Conservation (phyloP, 2,797 vertebrate species). For the Tinamus major region DNA sequence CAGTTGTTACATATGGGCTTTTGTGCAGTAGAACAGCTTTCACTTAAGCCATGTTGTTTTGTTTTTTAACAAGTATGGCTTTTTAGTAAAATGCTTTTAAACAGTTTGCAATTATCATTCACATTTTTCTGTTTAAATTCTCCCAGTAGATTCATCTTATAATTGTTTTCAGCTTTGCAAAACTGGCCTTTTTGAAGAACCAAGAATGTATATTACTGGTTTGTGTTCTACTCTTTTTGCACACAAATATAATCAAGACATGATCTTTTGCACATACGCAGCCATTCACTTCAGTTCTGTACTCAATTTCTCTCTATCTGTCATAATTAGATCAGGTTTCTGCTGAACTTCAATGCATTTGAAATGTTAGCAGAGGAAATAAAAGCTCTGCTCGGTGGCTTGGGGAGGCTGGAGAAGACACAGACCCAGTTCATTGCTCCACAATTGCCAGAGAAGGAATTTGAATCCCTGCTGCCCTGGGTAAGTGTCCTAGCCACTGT, state of each 20-base stretch:
- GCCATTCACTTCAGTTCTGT: constrained; percentile 24
- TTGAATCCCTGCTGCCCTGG: neutral
- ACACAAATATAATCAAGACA: constrained; percentile 28
- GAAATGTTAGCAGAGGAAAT: neutral
- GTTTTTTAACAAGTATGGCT: constrained; percentile 20
- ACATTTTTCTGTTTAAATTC: constrained; percentile 59
- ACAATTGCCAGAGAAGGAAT: neutral
- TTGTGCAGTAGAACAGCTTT: constrained; percentile 28
- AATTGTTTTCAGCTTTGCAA: constrained; percentile 66
- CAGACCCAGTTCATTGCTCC: neutral
- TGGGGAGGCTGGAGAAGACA: neutral
- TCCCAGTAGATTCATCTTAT: constrained; percentile 50
- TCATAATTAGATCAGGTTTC: neutral
- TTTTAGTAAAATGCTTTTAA: constrained; percentile 50
- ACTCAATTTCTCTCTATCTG: constrained; percentile 6
- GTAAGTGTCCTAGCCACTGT: neutral
- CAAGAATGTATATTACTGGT: neutral
- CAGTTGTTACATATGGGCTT: neutral
- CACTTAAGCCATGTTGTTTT: constrained; percentile 41
- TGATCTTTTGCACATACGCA: neutral
- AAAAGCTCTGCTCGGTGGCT: neutral
- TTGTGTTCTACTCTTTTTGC: constrained; percentile 6
- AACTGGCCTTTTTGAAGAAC: constrained; percentile 13
- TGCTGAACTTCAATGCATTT: neutral
- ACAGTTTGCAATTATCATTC: constrained; percentile 55